Evolutionary conservation across 1,140 invertebrate genomes (phyloP).

Genomic region (Cotesia chilonis): DNA sequence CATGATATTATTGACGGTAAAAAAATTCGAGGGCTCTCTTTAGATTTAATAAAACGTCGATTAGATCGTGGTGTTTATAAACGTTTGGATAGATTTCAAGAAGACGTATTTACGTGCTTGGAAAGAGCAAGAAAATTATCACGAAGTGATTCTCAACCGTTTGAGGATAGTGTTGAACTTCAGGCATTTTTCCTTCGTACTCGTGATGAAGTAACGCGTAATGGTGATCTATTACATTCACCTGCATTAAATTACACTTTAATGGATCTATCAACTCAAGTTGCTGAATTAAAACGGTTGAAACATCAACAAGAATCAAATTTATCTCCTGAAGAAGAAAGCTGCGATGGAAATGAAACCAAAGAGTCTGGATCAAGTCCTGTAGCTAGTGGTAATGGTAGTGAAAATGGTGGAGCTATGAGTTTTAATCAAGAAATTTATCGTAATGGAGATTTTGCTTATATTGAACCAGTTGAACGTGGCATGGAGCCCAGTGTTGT

Average conservation of each 20-base stretch:
- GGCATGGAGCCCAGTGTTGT: constrained; percentile 87
- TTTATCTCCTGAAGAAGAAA: constrained; percentile 77
- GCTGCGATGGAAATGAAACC: constrained; percentile 66
- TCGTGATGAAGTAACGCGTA: constrained; percentile 77
- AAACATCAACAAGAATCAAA: constrained; percentile 79
- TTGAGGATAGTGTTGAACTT: constrained; percentile 94
- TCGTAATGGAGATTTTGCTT: constrained; percentile 89
- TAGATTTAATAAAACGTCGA: constrained; percentile 86
- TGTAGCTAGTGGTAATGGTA: constrained; percentile 47
- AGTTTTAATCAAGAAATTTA: constrained; percentile 79
- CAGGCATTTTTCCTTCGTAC: constrained; percentile 91
- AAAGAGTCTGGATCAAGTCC: constrained; percentile 53
- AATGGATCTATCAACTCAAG: constrained; percentile 75
- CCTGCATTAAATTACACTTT: constrained; percentile 86
- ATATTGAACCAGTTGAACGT: constrained; percentile 81
- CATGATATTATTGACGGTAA: constrained; percentile 81
- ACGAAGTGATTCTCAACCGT: constrained; percentile 90
- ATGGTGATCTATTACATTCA: constrained; percentile 83
- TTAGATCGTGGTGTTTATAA: constrained; percentile 90
- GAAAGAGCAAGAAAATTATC: constrained; percentile 88
- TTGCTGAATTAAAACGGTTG: constrained; percentile 79
- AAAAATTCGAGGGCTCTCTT: constrained; percentile 79
- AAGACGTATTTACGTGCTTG: constrained; percentile 94
- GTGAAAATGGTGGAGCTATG: constrained; percentile 66
- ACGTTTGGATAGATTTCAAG: constrained; percentile 93